Base-by-base conservation (phyloP, 1,140 invertebrate species). In the Hylaeus volcanicus region DNA sequence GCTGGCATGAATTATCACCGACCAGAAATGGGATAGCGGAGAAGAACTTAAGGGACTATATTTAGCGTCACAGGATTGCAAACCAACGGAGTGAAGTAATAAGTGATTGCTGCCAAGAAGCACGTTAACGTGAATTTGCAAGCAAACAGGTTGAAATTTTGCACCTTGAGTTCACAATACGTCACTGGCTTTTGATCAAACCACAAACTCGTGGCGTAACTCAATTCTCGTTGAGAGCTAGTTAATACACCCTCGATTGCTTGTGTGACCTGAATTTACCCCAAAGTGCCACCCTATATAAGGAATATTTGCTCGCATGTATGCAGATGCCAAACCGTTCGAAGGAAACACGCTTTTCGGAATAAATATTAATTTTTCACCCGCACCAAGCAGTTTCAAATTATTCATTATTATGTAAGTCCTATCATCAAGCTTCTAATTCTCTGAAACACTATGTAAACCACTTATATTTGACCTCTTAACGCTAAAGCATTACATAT, bases 231-330 rank as follows among this genome's bases (percentile, higher is more conserved):
- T 74, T 65, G 61, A 83, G 84, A 86, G 75, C 79, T 73, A 72
- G 74, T 86, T 86, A 86, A 86, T 86, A 74, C 75, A 82, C 71
- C 60, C 84, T 86, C 84, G 75, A 82, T 86, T 86, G 85, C 84
- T 86, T 85, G 79, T 77, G 79, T 75, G 84, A 86, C 73, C 79
- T 81, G 83, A 77, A 86, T 86, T 85, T 86, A 85, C 80, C 73
- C 73, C 73, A 85, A 85, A 85, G 80, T 80, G 66, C 45, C 73
- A 58, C 69, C 78, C 73, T 60, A 73, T 85, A 84, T 77, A 85
- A 85, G 72, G 83, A 77, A 51, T 66, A 79, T 69, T 75, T 85
- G 65, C 83, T 69, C 72, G 79, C 55, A 55, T 69, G 63, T 58
- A 72, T 65, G 70, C 26, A 41, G 77, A 73, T 79, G 77, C 70